Evolutionary conservation across 2,888 invertebrate genomes (phyloP).

Genomic region (Leptarthrus brevirostris): DNA sequence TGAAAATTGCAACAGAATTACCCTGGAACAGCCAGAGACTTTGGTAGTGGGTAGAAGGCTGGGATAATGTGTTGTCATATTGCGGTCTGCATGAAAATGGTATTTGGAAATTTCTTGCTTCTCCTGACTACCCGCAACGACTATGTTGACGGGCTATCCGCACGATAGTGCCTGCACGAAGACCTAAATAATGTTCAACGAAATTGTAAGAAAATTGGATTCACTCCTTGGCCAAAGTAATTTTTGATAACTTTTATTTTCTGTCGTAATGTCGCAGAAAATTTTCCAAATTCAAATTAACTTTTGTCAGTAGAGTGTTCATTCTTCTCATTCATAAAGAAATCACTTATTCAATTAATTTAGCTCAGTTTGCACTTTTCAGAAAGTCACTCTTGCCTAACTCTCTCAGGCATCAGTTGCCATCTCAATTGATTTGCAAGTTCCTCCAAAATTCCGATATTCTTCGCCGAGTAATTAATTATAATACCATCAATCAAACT

Average conservation of each 20-base stretch:
- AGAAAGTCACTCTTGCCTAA: too few relatives aligned
- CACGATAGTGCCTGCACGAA: slow-evolving; percentile 30
- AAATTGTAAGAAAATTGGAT: slow-evolving; percentile 25
- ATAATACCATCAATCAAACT: slow-evolving; percentile 24
- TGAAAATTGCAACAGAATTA: slow-evolving; percentile 51
- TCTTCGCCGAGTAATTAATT: slow-evolving; percentile 7
- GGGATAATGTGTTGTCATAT: slow-evolving; percentile 46
- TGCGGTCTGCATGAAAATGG: slow-evolving; percentile 42
- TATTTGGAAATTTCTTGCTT: slow-evolving; percentile 21
- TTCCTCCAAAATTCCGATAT: background rate
- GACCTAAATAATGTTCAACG: slow-evolving; percentile 1
- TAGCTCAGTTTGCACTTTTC: too few relatives aligned
- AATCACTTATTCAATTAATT: too few relatives aligned
- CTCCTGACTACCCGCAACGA: background rate
- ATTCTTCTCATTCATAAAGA: too few relatives aligned
- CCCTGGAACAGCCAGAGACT: slow-evolving; percentile 19
- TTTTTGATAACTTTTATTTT: slow-evolving; percentile 36
- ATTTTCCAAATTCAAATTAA: slow-evolving; percentile 11
- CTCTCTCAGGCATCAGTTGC: too few relatives aligned
- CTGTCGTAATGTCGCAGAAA: slow-evolving; percentile 1
- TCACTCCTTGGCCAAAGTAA: slow-evolving; percentile 33
- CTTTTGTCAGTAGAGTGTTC: too few relatives aligned
- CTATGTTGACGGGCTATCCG: slow-evolving; percentile 33
- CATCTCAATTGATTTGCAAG: too few relatives aligned
- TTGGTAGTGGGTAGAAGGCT: slow-evolving; percentile 15